Evolutionary conservation across 1,140 invertebrate species (phyloP), one percentile per base, ranked within the genome.

Genomic region (Saccostrea echinata): DNA sequence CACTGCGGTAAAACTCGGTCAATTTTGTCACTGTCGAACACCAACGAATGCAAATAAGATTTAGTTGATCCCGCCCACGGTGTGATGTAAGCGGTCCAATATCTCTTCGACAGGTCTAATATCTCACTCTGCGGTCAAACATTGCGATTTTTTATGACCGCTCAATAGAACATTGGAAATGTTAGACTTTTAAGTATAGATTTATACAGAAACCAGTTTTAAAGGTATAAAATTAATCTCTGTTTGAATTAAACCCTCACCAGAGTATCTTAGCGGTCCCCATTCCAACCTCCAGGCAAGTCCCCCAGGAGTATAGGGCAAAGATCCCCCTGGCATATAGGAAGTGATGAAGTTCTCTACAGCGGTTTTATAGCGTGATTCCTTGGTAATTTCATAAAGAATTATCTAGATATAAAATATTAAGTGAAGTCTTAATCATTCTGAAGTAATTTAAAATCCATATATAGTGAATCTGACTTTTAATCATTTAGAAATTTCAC

Each of bases 341-440:
- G 88, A 83, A 13, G 87, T 84, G 0, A 92, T 35, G 61, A 88
- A 91, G 3, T 12, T 57, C 51, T 90, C 88, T 16, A 92, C 86
- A 53, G 84, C 43, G 18, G 30, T 30, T 6, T 84, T 84, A 80
- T 91, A 92, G 35, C 68, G 53, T 8, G 64, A 64, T 51, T 91
- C 64, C 30, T 80, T 51, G 3, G 91, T 92, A 9, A 64, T 53
- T 84, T 90, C 84, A 76, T 21, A 88, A 4, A 88, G 21, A 24
- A 88, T 52, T 24, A 87, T n/a, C 90, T 88, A 86, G 96, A 96
- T 93, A 96, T 96, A 94, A 11, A 96, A 96, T 43, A 95, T 16
- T 30, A 86, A 82, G 9, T 27, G 33, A 9, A 9, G 33, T n/a
- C 33, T 2, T 35, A 81, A 21, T 27, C 33, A 13, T 16, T 53